Base-by-base conservation (phyloP, 2,113 vertebrate genomes). In the Dipodomys ordii region DNA sequence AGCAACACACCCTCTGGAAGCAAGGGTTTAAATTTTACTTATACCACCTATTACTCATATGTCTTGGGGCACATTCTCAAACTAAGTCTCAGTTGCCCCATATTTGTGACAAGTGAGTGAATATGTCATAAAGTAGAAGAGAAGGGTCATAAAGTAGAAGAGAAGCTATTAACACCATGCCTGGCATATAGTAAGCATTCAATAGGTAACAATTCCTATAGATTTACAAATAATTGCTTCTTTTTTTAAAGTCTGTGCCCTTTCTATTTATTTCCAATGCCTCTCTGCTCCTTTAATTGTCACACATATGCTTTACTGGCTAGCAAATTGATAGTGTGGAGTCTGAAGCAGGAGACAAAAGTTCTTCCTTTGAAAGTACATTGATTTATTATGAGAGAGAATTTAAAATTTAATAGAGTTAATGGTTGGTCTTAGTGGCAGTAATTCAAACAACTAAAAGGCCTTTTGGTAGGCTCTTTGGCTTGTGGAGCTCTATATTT, bases 351-450 rank as follows among this genome's bases (percentile, higher is more conserved):
- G 65, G 30, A 88, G 92, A 82, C 39, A n/a, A 49, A 72, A 19
- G 12, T 68, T 11, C 10, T 89, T 84, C 25, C n/a, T 82, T 96
- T 92, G 77, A 85, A 57, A 60, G 19, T 44, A 69, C 19, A 78
- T 79, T 88, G 71, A 87, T 87, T 94, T 71, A 90, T 94, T 82
- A 30, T 44, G 6, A 27, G 28, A 71, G 88, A 94, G 49, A 84
- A 93, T 94, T 84, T 71, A 62, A 46, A 87, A 85, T 94, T 92
- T 82, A 67, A 57, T 67, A 65, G 67, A 88, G 82, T 74, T 79
- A 78, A 90, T 85, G 68, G 16, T 49, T 85, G 3, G 30, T 77
- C 27, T 89, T 46, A 85, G 68, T 13, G 73, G 72, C 22, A 74
- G 23, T 77, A 81, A 85, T 69, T 90, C 35, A 96, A 93, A 82